A percentile compares a stretch with the other conserved stretches of the same genome.
Conservation (phyloP, 2,797 vertebrate species). For the Pantherophis vulpinus region DNA sequence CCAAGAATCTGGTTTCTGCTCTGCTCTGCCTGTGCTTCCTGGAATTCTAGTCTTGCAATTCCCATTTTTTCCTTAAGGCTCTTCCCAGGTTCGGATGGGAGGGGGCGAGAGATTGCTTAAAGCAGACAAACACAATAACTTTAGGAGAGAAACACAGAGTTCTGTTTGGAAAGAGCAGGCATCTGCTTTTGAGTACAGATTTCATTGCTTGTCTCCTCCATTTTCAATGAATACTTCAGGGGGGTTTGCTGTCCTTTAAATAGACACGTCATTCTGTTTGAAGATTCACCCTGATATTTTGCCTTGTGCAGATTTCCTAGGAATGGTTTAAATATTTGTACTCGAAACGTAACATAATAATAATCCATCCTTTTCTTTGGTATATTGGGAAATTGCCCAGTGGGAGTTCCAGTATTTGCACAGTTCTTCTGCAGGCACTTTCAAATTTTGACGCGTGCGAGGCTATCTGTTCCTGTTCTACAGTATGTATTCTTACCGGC, state of each 20-base stretch:
- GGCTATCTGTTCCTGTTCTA: neutral
- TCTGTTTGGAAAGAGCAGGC: neutral
- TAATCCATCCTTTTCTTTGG: neutral
- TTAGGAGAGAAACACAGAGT: neutral
- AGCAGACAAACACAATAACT: neutral
- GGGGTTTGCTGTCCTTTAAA: neutral
- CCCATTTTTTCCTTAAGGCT: neutral
- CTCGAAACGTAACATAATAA: neutral
- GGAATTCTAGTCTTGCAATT: neutral
- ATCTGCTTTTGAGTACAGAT: neutral
- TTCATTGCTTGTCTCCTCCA: neutral
- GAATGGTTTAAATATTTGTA: neutral
- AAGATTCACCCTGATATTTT: neutral
- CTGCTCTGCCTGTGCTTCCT: neutral
- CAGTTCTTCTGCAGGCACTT: neutral
- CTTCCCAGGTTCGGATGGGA: neutral
- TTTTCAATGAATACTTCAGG: neutral
- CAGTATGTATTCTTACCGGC: neutral
- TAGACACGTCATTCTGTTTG: neutral
- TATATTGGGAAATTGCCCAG: neutral
- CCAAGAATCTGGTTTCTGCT: neutral
- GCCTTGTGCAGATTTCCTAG: neutral
- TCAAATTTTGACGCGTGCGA: slow-evolving; percentile 38
- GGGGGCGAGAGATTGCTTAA: neutral
- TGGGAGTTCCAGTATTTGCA: slow-evolving; percentile 30